A percentile compares a stretch with the other conserved stretches of the same genome.
These are phyloP conservation scores for Leptothorax acervorum DNA, from an alignment of 2,888 invertebrate species.

Conservation along the genomic window DNA sequence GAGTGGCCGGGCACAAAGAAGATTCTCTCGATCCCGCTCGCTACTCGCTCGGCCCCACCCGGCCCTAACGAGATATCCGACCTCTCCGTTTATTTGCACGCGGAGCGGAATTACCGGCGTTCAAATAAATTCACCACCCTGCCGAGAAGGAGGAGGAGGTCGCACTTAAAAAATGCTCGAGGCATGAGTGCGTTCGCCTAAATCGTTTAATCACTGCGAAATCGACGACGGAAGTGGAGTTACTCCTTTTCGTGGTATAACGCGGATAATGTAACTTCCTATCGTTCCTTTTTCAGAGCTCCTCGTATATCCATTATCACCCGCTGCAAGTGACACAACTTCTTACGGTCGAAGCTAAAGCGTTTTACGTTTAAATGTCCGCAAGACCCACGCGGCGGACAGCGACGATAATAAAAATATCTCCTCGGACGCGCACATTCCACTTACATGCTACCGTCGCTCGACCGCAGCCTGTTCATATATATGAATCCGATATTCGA, in stretches of 20 bases:
- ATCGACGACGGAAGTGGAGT: slow-evolving; percentile 4
- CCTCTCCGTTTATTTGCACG: slow-evolving; percentile 62
- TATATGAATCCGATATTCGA: slow-evolving; percentile 24
- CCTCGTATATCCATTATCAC: not conserved
- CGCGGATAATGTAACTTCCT: not conserved
- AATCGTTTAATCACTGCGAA: not conserved
- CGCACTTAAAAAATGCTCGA: not conserved
- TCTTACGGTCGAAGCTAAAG: not conserved
- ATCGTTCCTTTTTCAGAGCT: not conserved
- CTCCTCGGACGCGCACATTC: slow-evolving; percentile 1
- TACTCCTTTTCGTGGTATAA: not conserved
- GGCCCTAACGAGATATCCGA: slow-evolving; percentile 38
- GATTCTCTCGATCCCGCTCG: slow-evolving; percentile 50
- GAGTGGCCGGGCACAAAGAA: slow-evolving; percentile 73
- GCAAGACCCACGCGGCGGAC: not conserved
- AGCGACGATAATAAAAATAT: slow-evolving; percentile 19
- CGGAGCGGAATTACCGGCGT: slow-evolving; percentile 61
- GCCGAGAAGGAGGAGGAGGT: not conserved
- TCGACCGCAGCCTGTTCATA: not conserved
- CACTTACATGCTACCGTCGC: slow-evolving; percentile 12
- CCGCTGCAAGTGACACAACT: not conserved
- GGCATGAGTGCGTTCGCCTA: not conserved
- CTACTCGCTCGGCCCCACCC: slow-evolving; percentile 13
- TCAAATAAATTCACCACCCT: slow-evolving; percentile 26
- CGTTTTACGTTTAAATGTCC: not conserved